phyloP scores from a whole-genome alignment of 2,888 invertebrate species.

The Halocaridina rubra region DNA sequence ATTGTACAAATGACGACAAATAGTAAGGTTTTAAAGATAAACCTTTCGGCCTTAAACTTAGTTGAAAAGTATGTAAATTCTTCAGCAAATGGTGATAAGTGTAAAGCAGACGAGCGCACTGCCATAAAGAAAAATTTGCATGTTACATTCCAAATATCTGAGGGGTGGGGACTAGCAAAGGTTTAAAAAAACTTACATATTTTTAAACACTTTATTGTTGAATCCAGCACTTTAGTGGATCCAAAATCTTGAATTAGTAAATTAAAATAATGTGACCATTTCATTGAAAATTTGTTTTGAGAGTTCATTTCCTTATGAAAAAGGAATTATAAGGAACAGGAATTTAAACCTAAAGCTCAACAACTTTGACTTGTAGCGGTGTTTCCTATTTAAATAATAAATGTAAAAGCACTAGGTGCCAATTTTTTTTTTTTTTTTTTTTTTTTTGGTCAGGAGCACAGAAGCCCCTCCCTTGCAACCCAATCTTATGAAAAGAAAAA shows the following conservation, averaged over 20 bases:
- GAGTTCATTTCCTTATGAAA: not conserved
- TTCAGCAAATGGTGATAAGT: not conserved
- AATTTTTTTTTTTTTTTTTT: not conserved
- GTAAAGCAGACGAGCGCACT: not conserved
- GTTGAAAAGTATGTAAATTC: too few relatives aligned
- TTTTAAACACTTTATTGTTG: not conserved
- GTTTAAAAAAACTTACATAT: not conserved
- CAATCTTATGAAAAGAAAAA: not conserved
- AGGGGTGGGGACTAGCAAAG: not conserved
- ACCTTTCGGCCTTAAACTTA: too few relatives aligned
- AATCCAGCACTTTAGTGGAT: not conserved
- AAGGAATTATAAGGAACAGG: not conserved
- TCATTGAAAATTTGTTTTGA: not conserved
- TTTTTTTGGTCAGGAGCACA: not conserved
- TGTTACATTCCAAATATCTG: too few relatives aligned
- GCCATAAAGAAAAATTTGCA: not conserved
- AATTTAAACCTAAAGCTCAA: not conserved
- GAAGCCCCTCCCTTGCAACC: slow-evolving; percentile 31
- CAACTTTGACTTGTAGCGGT: not conserved
- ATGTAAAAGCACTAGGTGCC: slow-evolving; percentile 14
- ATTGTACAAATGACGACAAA: too few relatives aligned
- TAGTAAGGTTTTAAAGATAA: too few relatives aligned
- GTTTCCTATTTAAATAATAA: not conserved
- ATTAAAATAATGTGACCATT: not conserved
- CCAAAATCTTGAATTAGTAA: not conserved